phyloP scores from a whole-genome alignment of 2,888 invertebrate species.

The Smittia aterrima region DNA sequence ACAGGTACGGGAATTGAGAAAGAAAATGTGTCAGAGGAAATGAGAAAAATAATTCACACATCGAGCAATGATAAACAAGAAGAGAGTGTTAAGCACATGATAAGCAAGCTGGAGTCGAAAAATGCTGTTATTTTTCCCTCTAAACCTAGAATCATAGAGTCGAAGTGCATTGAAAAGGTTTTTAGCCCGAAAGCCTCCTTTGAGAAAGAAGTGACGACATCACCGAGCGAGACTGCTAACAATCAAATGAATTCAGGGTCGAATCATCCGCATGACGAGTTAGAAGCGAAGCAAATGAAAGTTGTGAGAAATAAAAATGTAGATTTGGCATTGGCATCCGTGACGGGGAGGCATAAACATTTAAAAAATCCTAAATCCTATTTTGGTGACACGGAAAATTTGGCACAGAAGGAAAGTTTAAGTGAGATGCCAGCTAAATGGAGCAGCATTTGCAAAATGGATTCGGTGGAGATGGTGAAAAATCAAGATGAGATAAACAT shows the following conservation, averaged over 20 bases:
- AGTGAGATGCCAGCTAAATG: conserved; percentile 14
- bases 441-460: conserved; percentile 36
- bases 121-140: conserved; percentile 45
- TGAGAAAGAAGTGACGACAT: conserved; percentile 50
- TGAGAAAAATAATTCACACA: conserved; percentile 43
- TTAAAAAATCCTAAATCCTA: conserved; percentile 43
- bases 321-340: conserved; percentile 52
- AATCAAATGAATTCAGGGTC: conserved; percentile 47
- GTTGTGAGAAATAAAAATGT: conserved; percentile 55
- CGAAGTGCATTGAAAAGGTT: conserved; percentile 47
- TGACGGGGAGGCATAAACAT: conserved; percentile 39
- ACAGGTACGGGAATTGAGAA: conserved; percentile 62
- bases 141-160: conserved; percentile 47
- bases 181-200: conserved; percentile 48
- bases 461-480: conserved; percentile 38
- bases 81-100: conserved; percentile 53
- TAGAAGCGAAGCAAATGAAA: conserved; percentile 45
- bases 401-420: background rate
- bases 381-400: conserved; percentile 45
- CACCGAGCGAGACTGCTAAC: conserved; percentile 50
- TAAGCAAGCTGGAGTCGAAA: conserved; percentile 51
- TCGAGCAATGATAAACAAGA: conserved; percentile 44
- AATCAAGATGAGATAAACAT: conserved; percentile 44
- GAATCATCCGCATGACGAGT: conserved; percentile 16
- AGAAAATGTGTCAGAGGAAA: conserved; percentile 13